phyloP scores from a whole-genome alignment of 2,797 vertebrate genomes.

The Tolypeutes matacus region DNA sequence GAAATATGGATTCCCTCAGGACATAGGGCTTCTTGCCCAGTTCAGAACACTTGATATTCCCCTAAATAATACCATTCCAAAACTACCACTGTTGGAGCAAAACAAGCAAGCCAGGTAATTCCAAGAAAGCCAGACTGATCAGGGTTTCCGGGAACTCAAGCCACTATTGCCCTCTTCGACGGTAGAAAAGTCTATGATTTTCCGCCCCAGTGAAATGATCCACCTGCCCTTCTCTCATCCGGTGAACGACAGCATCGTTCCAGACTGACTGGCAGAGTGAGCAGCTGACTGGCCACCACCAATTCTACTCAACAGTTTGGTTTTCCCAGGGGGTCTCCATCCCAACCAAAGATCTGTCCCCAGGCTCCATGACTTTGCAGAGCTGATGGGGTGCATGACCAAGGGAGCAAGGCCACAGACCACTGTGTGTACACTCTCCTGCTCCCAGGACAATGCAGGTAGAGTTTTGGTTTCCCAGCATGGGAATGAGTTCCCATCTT shows the following conservation, averaged over 20 bases:
- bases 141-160: neutral
- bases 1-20: neutral
- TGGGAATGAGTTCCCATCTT: neutral
- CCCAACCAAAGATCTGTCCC: neutral
- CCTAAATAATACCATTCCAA: neutral
- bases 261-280: neutral
- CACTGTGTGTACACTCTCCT: neutral
- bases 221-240: neutral
- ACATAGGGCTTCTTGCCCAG: neutral
- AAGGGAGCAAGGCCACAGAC: accelerated
- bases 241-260: neutral
- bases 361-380: neutral
- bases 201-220: neutral
- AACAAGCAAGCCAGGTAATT: slow-evolving; percentile 17
- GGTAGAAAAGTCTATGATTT: neutral
- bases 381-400: accelerated
- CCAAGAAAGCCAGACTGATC: neutral
- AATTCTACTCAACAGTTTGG: neutral
- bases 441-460: neutral
- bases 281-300: neutral
- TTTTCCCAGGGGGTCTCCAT: neutral
- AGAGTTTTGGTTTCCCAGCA: neutral
- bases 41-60: neutral
- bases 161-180: neutral
- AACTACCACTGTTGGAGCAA: neutral